These are phyloP conservation scores for Mesocentrotus franciscanus DNA, from an alignment of 53 echinoderm and acorn worm genomes.

Conservation along the genomic window DNA sequence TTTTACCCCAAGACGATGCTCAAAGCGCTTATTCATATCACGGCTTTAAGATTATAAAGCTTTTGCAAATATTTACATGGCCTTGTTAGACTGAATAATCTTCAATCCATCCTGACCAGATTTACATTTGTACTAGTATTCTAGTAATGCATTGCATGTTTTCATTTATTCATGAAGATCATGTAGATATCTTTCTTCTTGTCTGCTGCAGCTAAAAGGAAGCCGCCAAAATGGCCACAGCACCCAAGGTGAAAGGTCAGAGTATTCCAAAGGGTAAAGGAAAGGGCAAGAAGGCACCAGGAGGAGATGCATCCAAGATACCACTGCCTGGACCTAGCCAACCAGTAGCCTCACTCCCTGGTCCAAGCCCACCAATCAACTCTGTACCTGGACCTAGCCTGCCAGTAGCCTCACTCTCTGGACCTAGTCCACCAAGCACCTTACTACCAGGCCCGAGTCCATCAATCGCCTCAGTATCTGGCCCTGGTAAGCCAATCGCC, in stretches of 20 bases:
- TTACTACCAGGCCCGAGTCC: background rate
- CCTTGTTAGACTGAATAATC: too few relatives aligned
- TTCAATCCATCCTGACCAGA: too few relatives aligned
- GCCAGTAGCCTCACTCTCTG: too few relatives aligned
- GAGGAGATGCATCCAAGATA: too few relatives aligned
- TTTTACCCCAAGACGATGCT: too few relatives aligned
- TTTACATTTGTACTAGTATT: background rate
- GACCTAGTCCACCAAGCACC: too few relatives aligned
- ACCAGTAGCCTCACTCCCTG: slow-evolving; percentile 48
- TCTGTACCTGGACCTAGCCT: too few relatives aligned
- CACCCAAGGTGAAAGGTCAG: slow-evolving; percentile 57
- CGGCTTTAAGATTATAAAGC: too few relatives aligned
- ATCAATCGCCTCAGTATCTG: slow-evolving; percentile 30
- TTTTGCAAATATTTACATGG: too few relatives aligned
- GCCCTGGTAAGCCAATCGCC: background rate
- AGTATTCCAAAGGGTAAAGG: too few relatives aligned
- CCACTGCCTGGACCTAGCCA: background rate
- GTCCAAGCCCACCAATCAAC: background rate
- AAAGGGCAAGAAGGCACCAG: too few relatives aligned
- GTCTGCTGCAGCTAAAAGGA: slow-evolving; percentile 54
- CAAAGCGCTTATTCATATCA: too few relatives aligned
- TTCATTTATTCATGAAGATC: background rate
- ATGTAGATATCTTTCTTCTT: background rate
- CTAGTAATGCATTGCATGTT: background rate
- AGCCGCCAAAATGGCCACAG: background rate